Evolutionary conservation across 2,113 vertebrate species (phyloP), one percentile per base, ranked within the genome.

Genomic region (Etheostoma spectabile): DNA sequence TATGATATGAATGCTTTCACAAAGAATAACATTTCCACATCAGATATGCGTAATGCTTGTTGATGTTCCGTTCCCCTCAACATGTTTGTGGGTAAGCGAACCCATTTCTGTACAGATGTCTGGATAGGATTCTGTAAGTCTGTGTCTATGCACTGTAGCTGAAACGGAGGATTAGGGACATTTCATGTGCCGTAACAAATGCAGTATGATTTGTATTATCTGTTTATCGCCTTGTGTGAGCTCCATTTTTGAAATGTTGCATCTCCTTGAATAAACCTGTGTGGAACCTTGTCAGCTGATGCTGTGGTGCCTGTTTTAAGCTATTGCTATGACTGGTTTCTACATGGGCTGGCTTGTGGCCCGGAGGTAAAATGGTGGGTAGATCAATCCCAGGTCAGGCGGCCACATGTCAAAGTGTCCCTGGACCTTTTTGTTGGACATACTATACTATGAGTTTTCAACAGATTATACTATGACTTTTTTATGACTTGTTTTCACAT

Each of bases 251-350:
- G 21, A 78, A 84, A 61, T 59, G 70, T 33, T 80, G 77, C 70
- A n/a, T 63, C n/a, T 83, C 51, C 3, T 38, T 74, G 64, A 90
- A 88, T 90, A 90, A 87, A 90, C 59, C 70, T 61, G 66, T 84
- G 78, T 85, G 83, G 64, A 82, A 90, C 38, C 80, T 8, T 77
- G 74, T 77, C 61, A 74, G 45, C 38, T 3, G 38, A 42, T 66
- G n/a, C 14, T 0, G 67, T 33, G 60, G 2, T 27, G 2, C 8
- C 7, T 55, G 11, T 55, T n/a, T 22, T 55, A 10, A 42, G 38
- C 30, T 30, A 3, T 30, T 4, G 30, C 30, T 4, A 4, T 4
- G 27, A 30, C 27, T 30, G n/a, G 2, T 30, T 30, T 30, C 27
- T 30, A 30, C 27, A 30, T 3, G 27, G 27, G 27, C 3, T 3